Conservation (phyloP, 1,140 invertebrate species). For the Eubasilissa regina region DNA sequence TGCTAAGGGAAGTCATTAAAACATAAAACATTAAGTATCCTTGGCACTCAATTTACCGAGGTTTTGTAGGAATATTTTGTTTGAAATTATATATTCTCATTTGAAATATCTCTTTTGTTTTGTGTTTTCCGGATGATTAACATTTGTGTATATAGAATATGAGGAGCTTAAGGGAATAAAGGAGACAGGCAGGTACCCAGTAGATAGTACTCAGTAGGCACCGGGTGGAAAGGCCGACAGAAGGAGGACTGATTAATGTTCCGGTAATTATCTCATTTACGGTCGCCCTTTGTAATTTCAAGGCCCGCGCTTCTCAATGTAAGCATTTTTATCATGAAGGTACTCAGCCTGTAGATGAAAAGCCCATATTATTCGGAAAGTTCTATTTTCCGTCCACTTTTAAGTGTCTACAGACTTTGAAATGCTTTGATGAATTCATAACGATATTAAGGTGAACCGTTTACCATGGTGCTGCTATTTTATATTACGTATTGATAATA, state of each 20-base stretch:
- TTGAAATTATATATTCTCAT: not conserved
- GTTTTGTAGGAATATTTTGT: not conserved
- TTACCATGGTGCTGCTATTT: too few species aligned
- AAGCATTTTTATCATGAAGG: constrained; percentile 9
- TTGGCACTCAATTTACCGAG: not conserved
- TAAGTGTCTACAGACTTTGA: too few species aligned
- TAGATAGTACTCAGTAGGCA: not conserved
- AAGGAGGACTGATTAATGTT: constrained; percentile 48
- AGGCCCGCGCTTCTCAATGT: constrained; percentile 23
- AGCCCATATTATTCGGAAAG: constrained; percentile 5
- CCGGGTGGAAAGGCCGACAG: not conserved
- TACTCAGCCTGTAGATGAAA: not conserved
- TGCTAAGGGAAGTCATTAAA: too few species aligned
- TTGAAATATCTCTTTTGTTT: constrained; percentile 21
- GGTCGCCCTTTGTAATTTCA: constrained; percentile 13
- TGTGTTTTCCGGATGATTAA: not conserved
- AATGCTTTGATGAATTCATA: too few species aligned
- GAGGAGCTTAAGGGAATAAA: constrained; percentile 12
- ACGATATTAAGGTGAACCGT: too few species aligned
- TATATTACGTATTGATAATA: too few species aligned
- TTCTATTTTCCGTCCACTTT: not conserved
- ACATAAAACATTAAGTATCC: too few species aligned
- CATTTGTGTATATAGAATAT: not conserved
- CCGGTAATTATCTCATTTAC: constrained; percentile 54
- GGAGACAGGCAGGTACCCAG: not conserved